Evolutionary conservation across 2,888 invertebrate species (phyloP), one percentile per base, ranked within the genome.

Genomic region (Rhingia rostrata): DNA sequence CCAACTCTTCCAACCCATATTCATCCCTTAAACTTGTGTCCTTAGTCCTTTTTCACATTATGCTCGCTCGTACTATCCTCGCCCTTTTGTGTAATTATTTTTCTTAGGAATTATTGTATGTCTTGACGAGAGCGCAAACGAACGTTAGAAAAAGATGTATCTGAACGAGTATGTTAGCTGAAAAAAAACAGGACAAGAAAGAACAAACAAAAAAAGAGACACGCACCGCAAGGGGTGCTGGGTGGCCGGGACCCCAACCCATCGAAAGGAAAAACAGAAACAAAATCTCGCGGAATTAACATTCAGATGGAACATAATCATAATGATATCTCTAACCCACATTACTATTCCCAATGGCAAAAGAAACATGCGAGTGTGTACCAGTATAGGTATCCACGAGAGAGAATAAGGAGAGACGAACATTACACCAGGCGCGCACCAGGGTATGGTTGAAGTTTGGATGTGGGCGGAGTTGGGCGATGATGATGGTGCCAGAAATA

Each of bases 1-100:
- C 73, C 51, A 79, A 75, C 64, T 70, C 72, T 72, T 67, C 43
- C 51, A 47, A 22, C 22, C 32, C 30, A 35, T 67, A 80, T 80
- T 80, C 66, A 74, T 80, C 60, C 66, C 81, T 58, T 78, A 70
- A 66, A 77, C 72, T 78, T 78, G 56, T 84, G 84, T 69, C 73
- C 63, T 69, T 33, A 64, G 37, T 22, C 14, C 54, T 35, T 58
- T 37, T 10, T 22, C 56, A 32, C 4, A 37, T 47, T 35, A 53
- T 45, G 22, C 22, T 22, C 22, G 22, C 22, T 22, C 22, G 22
- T 22, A 70, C 70, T 61, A 66, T 66, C 47, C 70, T 70, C 69
- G 64, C 69, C 74, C 79, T 75, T 84, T 79, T 75, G 84, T 74
- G 80, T 84, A 84, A 84, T 84, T 84, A 84, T 84, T 84, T 83